A percentile compares a stretch with the other conserved stretches of the same genome.
These are phyloP conservation scores for Actias luna DNA, from an alignment of 2,888 invertebrate species.

Conservation along the genomic window DNA sequence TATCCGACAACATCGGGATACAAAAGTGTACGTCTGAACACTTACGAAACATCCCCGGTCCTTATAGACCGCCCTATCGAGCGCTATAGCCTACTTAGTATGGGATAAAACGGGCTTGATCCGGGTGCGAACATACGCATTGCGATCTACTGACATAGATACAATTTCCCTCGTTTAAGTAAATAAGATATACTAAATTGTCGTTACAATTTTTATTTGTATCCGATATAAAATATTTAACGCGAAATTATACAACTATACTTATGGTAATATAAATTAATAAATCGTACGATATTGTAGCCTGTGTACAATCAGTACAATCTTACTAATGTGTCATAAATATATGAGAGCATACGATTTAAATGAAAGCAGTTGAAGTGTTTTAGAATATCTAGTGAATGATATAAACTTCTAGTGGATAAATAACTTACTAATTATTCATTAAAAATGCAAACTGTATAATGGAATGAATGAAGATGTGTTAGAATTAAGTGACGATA, in stretches of 20 bases:
- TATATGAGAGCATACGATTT: too few relatives aligned
- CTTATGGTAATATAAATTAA: neutral
- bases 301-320: too few relatives aligned
- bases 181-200: neutral
- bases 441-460: too few relatives aligned
- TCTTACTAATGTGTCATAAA: too few relatives aligned
- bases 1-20: conserved; percentile 51
- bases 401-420: too few relatives aligned
- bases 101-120: conserved; percentile 52
- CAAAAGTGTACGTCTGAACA: conserved; percentile 58
- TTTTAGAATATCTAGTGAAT: too few relatives aligned
- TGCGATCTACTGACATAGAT: conserved; percentile 7
- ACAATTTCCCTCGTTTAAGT: conserved; percentile 10
- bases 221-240: neutral
- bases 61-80: conserved; percentile 49
- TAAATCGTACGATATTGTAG: neutral
- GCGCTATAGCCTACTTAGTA: conserved; percentile 49
- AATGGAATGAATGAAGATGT: too few relatives aligned
- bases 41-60: conserved; percentile 57
- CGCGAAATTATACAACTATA: neutral
- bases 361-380: too few relatives aligned
- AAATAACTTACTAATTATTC: too few relatives aligned
- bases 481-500: too few relatives aligned
- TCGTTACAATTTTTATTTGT: neutral
- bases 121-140: conserved; percentile 27